Base-by-base conservation (phyloP, 2,888 invertebrate genomes). In the Fabriciana adippe region DNA sequence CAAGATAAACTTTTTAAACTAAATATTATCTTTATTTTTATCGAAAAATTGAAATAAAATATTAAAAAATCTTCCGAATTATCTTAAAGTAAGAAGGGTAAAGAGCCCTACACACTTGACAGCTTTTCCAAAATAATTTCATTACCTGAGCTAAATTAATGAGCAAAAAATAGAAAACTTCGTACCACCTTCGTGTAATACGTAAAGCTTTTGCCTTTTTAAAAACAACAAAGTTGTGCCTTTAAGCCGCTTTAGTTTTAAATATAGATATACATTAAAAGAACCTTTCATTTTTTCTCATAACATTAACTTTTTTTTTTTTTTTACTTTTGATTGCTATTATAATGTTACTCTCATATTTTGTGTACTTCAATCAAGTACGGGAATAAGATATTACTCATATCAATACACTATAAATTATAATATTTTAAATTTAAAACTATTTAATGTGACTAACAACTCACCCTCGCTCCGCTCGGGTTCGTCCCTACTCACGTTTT, bases 111-210 rank as follows among this genome's bases (percentile, higher is more conserved):
- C 51, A 53, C 21, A 53, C 51, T 14, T 18, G 13, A 53, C 51
- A 53, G 8, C 11, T 53, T 53, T 53, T 18, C 8, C 51, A 55
- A 55, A 55, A 16, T 55, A 35, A 16, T 35, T 55, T 55, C 16
- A 55, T 55, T 35, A n/a, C 55, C 8, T 1, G 14, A 56, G 18
- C 45, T 18, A 56, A 45, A 45, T 56, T 56, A 56, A 56, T 45
- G 35, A 14, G 18, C 18, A 45, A 56, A 56, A 56, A 56, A 14
- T 41, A 18, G 16, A 56, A 56, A 41, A 41, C 11, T 41, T 41
- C 8, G 8, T 41, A 45, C 15, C 18, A 18, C 45, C 18, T 56
- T 56, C 41, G 6, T 41, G 18, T 56, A 56, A 45, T 56, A 56
- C 21, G 18, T 21, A 41, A 45, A 56, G 41, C 41, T 18, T 45